Evolutionary conservation across 2,888 invertebrate species (phyloP), one percentile per base, ranked within the genome.

Genomic region (Pachymerium ferrugineum): DNA sequence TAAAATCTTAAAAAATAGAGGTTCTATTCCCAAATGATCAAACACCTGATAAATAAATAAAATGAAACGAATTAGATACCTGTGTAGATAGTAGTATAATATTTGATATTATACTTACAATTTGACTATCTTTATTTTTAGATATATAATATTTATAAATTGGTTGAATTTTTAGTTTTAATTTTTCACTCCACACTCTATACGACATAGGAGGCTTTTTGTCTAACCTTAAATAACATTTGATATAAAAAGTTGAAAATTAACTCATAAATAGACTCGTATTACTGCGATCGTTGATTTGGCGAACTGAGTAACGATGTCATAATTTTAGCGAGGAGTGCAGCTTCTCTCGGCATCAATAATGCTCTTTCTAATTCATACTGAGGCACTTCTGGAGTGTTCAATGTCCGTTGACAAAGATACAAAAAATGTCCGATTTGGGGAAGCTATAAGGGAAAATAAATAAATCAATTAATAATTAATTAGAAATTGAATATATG

Each of bases 321-420:
- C 86, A 87, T 87, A 14, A 87, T 82, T 72, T 81, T 80, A 62
- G 85, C 83, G 75, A 88, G 80, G 47, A 85, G 84, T 38, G 82
- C 82, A 14, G 86, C 86, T 74, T 86, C 85, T 77, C 84, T 81
- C 3, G 87, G 86, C 80, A 87, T 85, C 16, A 86, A 79, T 35
- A 88, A 81, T 82, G 86, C 85, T 38, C 87, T 81, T 80, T 88
- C 87, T 74, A 87, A 81, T 79, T 87, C 87, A 77, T 84, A 86
- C 80, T 86, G 85, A 2, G 86, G 83, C n/a, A 87, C 81, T 76
- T 85, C 84, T 33, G 85, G 83, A 73, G 86, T 80, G 78, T 86
- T 85, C 3, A 87, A 80, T 16, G 82, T 82, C 73, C 83, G 83
- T 77, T 84, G 84, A 25, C 85, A 82, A 74, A 87, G 80, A 78